These are phyloP conservation scores for Alitta virens DNA, from an alignment of 2,888 invertebrate species.

Conservation along the genomic window DNA sequence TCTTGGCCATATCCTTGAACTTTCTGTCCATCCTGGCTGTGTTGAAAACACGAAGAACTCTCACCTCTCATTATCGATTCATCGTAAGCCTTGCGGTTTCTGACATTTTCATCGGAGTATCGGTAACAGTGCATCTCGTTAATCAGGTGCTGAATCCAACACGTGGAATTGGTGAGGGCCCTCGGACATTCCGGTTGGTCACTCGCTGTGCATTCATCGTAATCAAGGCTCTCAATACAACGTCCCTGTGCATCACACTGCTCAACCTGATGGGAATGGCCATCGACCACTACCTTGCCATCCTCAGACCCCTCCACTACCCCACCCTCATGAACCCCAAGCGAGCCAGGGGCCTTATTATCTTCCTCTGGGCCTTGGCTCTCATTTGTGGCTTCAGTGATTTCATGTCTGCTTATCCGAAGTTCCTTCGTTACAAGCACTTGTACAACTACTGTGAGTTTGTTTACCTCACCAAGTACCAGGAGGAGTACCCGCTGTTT, in stretches of 20 bases:
- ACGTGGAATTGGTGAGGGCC: conserved; percentile 11
- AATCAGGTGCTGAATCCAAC: conserved; percentile 34
- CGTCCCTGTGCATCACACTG: conserved; percentile 35
- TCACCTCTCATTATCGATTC: conserved; percentile 40
- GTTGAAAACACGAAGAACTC: conserved; percentile 30
- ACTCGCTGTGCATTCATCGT: conserved; percentile 36
- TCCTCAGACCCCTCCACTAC: conserved; percentile 28
- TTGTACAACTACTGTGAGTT: conserved; percentile 39
- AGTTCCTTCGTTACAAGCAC: conserved; percentile 17
- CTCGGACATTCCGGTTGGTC: conserved; percentile 24
- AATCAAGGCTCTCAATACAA: conserved; percentile 37
- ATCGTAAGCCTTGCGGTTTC: conserved; percentile 41
- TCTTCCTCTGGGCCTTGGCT: conserved; percentile 23
- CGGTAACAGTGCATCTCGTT: conserved; percentile 34
- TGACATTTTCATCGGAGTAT: conserved; percentile 41
- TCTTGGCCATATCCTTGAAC: conserved; percentile 35
- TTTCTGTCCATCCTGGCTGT: conserved; percentile 39
- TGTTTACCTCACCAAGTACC: conserved; percentile 34
- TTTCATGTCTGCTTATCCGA: conserved; percentile 16
- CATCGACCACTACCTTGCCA: conserved; percentile 30
- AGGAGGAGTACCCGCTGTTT: conserved; percentile 41
- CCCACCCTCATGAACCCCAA: conserved; percentile 19
- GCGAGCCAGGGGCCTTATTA: conserved; percentile 19
- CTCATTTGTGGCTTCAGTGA: conserved; percentile 28
- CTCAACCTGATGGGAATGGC: conserved; percentile 32